Conservation (phyloP, 2,888 invertebrate species). For the Tenthredo notha region DNA sequence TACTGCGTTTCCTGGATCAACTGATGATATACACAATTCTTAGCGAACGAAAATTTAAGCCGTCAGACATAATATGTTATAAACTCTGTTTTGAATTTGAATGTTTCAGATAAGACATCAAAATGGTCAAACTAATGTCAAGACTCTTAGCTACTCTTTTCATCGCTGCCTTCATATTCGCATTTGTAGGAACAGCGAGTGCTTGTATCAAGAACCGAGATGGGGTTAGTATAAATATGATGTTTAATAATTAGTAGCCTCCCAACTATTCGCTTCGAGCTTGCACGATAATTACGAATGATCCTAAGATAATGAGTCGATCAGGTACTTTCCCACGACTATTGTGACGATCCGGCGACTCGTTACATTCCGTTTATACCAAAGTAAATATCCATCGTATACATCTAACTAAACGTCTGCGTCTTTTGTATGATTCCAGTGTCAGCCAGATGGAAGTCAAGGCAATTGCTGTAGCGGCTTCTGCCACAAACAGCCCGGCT, state of each 20-base stretch:
- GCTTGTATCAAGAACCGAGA: conserved; percentile 17
- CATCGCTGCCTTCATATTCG: conserved; percentile 8
- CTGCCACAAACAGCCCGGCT: conserved; percentile 57
- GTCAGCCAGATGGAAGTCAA: conserved; percentile 56
- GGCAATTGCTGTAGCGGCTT: conserved; percentile 58
- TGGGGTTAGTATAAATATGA: conserved; percentile 6
- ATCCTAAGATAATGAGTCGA: not conserved
- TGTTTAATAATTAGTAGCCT: not conserved
- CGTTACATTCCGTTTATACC: not conserved
- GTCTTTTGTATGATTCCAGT: not conserved
- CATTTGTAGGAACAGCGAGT: conserved; percentile 1
- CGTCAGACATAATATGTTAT: not conserved
- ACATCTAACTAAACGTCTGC: not conserved
- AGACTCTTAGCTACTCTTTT: conserved; percentile 1
- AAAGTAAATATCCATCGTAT: not conserved
- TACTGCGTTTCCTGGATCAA: too few relatives aligned
- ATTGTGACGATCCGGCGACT: not conserved
- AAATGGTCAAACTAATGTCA: not conserved
- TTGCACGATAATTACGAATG: not conserved
- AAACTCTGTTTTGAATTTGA: not conserved
- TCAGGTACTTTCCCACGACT: not conserved
- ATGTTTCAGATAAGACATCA: not conserved
- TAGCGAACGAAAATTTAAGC: not conserved
- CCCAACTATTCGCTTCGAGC: not conserved
- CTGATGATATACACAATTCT: too few relatives aligned